Conservation (phyloP, 92 coral and sea anemone genomes). For the Siderastrea siderea region DNA sequence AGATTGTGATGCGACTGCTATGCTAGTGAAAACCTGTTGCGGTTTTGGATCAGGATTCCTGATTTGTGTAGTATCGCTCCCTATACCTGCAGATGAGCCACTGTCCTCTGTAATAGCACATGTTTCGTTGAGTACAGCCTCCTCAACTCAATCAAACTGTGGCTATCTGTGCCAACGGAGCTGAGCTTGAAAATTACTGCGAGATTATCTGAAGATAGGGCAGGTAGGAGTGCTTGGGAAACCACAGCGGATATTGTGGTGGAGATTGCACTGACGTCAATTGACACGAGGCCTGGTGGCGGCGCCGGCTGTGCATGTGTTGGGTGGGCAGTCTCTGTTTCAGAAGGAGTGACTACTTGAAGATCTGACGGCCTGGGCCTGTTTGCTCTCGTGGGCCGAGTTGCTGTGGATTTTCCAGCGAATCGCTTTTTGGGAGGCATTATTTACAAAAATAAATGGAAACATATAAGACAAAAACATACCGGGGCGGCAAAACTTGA, state of each 20-base stretch:
- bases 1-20: background rate
- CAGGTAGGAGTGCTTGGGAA: background rate
- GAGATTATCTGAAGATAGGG: conserved; percentile 8
- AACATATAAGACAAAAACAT: too few relatives aligned
- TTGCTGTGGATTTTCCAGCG: too few relatives aligned
- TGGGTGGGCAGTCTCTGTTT: background rate
- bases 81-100: background rate
- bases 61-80: background rate
- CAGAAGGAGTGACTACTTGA: background rate
- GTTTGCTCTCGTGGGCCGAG: too few relatives aligned
- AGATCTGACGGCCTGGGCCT: too few relatives aligned
- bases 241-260: conserved; percentile 6
- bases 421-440: too few relatives aligned
- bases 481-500: too few relatives aligned
- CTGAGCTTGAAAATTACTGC: background rate
- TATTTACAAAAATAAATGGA: too few relatives aligned
- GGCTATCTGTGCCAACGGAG: background rate
- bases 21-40: background rate
- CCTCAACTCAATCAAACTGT: too few relatives aligned
- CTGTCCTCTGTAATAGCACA: background rate
- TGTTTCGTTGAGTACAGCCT: background rate
- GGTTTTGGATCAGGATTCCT: conserved; percentile 2
- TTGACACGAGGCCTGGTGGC: background rate
- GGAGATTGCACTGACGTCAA: background rate
- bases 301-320: conserved; percentile 5